Base-by-base conservation (phyloP, 2,888 invertebrate species). In the Strigamia transsilvanica region DNA sequence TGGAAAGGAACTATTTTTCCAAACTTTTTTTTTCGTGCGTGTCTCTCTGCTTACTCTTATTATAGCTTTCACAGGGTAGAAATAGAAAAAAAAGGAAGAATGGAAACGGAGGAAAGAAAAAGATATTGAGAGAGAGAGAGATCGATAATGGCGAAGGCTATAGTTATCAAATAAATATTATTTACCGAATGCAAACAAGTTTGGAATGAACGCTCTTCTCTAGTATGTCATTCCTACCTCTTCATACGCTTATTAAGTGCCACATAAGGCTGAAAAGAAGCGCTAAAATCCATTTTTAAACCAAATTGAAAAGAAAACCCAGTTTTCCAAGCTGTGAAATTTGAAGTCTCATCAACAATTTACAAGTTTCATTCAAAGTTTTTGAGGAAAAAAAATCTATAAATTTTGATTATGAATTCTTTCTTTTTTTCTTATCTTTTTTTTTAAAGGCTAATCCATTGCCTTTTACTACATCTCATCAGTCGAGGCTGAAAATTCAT, bases 131-230 rank as follows among this genome's bases (percentile, higher is more conserved):
- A 51, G n/a, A 15, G 21, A 18, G 18, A 18, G 56, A 56, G 73
- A 73, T 73, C 73, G 32, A 73, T 73, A 73, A 27, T 73, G 32
- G 73, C 18, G 32, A 73, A 73, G 73, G 73, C 73, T 73, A 27
- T 73, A 73, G 13, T 73, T 73, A 32, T 73, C 73, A 73, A 73
- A 73, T 32, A 73, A 73, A 73, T 73, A 27, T 73, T 73, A 73
- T 73, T 73, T 73, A 73, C 73, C 1, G 13, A 2, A 73, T 27
- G 13, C 27, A 73, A 32, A 27, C 15, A n/a, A 66, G 27, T 27
- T 21, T 15, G 23, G 15, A 15, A 13, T 66, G 66, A 66, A 51
- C n/a, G 15, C 15, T 15, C 61, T 5, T 38, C 38, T 4, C 0
- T 6, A 23, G 61, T 23, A 23, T 66, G 18, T 21, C 21, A 66